phyloP scores from a whole-genome alignment of 2,888 invertebrate genomes.

The Camptogramma bilineatum region DNA sequence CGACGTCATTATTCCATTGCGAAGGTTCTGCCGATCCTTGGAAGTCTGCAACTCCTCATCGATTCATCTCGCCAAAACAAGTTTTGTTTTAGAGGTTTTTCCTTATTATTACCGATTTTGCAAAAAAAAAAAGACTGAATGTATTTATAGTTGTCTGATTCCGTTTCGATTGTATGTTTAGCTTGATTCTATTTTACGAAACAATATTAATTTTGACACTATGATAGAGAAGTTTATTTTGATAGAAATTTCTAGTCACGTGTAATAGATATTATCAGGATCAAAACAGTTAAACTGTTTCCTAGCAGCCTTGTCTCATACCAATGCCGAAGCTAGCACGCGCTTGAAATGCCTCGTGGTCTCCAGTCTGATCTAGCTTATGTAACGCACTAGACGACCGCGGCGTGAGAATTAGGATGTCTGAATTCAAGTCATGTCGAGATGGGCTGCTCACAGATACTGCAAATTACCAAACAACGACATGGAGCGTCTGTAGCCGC shows the following conservation, averaged over 20 bases:
- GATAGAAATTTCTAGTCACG: background rate
- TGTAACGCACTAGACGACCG: constrained; percentile 15
- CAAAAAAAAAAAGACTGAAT: constrained; percentile 1
- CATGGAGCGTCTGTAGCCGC: constrained; percentile 12
- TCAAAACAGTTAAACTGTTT: background rate
- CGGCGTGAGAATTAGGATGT: constrained; percentile 30
- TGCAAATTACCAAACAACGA: constrained; percentile 22
- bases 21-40: constrained; percentile 4
- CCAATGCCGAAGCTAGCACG: constrained; percentile 6
- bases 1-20: constrained; percentile 9
- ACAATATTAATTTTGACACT: too few species aligned
- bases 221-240: background rate
- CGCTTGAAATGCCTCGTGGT: background rate
- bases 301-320: background rate
- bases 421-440: constrained; percentile 20
- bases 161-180: too few species aligned
- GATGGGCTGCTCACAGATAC: constrained; percentile 18
- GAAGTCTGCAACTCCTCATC: constrained; percentile 1
- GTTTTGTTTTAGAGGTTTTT: constrained; percentile 12
- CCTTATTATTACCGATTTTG: constrained; percentile 16
- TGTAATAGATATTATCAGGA: background rate
- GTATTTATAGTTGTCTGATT: too few species aligned
- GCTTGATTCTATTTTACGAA: background rate
- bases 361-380: constrained; percentile 20
- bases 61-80: constrained; percentile 10